Evolutionary conservation across 2,888 invertebrate species (phyloP).

Genomic region (Gortyna flavago): DNA sequence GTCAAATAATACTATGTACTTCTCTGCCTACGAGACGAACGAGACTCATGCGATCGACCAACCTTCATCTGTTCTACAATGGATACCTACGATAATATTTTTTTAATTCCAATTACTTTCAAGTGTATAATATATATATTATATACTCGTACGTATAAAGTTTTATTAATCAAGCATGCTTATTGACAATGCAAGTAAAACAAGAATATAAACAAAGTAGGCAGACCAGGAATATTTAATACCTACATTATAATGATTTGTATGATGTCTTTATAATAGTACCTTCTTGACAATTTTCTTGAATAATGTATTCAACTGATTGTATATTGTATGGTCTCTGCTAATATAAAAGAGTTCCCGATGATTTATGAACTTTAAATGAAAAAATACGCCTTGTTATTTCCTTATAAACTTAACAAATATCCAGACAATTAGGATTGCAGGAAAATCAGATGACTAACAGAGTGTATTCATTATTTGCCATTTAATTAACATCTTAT

Average conservation of each 20-base stretch:
- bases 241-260: neutral
- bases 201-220: neutral
- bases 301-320: neutral
- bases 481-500: conserved; percentile 48
- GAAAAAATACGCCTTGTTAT: conserved; percentile 23
- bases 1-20: neutral
- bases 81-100: neutral
- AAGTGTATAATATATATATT: too few species aligned
- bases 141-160: neutral
- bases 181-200: neutral
- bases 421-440: conserved; percentile 19
- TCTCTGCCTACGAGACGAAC: neutral
- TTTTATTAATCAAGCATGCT: neutral
- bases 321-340: neutral
- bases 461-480: conserved; percentile 43
- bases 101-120: neutral
- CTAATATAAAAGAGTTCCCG: neutral
- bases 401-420: conserved; percentile 39
- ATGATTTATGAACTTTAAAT: conserved; percentile 14
- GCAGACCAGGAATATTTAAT: neutral
- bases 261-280: conserved; percentile 5
- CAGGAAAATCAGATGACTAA: conserved; percentile 53
- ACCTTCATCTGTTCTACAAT: neutral
- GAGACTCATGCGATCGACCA: neutral
- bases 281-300: conserved; percentile 10